These are phyloP conservation scores for Scotopteryx bipunctaria DNA, from an alignment of 2,888 invertebrate genomes.

Conservation along the genomic window DNA sequence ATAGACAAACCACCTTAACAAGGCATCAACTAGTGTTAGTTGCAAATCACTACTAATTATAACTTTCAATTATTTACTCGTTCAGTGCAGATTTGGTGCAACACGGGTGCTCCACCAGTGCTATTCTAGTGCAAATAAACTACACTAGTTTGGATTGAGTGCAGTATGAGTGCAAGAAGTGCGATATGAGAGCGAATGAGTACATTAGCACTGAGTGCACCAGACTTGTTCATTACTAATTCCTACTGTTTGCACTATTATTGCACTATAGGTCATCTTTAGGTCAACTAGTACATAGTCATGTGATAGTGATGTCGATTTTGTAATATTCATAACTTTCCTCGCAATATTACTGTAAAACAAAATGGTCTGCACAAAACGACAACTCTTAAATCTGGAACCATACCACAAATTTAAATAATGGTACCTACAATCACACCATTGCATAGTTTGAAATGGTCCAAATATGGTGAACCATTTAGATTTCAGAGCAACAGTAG, in stretches of 20 bases:
- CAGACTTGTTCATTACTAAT: too few relatives aligned
- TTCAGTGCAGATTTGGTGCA: too few relatives aligned
- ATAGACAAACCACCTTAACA: too few relatives aligned
- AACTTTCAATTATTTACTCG: too few relatives aligned
- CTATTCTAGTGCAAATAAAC: not conserved
- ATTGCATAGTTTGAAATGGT: not conserved
- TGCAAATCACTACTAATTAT: too few relatives aligned
- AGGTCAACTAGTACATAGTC: not conserved
- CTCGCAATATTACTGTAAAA: too few relatives aligned
- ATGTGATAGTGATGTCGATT: too few relatives aligned
- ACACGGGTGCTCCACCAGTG: not conserved
- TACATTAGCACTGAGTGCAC: not conserved
- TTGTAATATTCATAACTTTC: too few relatives aligned
- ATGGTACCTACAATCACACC: not conserved
- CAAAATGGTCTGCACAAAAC: too few relatives aligned
- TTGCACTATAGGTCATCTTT: not conserved
- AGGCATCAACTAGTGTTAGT: too few relatives aligned
- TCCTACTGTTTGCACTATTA: not conserved
- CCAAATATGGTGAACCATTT: constrained; percentile 22
- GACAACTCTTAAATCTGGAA: too few relatives aligned
- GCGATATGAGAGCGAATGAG: not conserved
- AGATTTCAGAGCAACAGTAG: constrained; percentile 36
- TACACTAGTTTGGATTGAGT: not conserved
- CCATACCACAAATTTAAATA: too few relatives aligned
- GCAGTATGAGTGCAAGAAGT: constrained; percentile 2